Conservation (phyloP, 2,888 invertebrate genomes). For the Pandemis corylana region DNA sequence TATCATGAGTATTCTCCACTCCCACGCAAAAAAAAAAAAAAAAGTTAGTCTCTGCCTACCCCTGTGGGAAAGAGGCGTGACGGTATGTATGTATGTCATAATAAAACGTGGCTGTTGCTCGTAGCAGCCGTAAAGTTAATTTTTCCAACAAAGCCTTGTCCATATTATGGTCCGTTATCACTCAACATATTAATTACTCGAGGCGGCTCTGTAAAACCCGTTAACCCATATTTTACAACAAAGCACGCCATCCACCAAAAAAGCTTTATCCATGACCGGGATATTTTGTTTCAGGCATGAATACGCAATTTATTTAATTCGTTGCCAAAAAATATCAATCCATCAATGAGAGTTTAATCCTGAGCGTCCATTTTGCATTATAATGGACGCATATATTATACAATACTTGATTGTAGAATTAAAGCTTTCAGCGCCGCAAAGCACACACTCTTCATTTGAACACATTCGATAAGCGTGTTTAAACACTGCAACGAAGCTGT, state of each 20-base stretch:
- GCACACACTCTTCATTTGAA: background rate
- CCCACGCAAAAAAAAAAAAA: no score
- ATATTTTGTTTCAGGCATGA: constrained; percentile 31
- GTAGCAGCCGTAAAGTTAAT: background rate
- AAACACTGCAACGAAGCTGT: background rate
- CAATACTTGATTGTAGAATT: constrained; percentile 24
- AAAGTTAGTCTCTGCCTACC: no score
- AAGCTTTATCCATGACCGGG: constrained; percentile 38
- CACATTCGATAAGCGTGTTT: background rate
- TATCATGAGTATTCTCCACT: no score
- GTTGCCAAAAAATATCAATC: constrained; percentile 40
- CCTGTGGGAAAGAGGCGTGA: no score
- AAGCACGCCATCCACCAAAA: constrained; percentile 32
- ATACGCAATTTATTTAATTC: constrained; percentile 43
- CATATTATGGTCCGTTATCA: constrained; percentile 2
- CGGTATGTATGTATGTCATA: no score
- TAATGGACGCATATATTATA: background rate
- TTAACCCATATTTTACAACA: constrained; percentile 41
- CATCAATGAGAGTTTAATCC: constrained; percentile 39
- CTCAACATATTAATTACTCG: constrained; percentile 21
- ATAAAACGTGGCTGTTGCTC: background rate
- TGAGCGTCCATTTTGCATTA: constrained; percentile 24
- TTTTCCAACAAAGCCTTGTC: constrained; percentile 2
- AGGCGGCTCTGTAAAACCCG: constrained; percentile 33
- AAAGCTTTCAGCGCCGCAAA: constrained; percentile 9